A percentile compares a stretch with the other conserved stretches of the same genome.
Conservation (phyloP, 2,113 vertebrate species). For the Siphamia tubifer region DNA sequence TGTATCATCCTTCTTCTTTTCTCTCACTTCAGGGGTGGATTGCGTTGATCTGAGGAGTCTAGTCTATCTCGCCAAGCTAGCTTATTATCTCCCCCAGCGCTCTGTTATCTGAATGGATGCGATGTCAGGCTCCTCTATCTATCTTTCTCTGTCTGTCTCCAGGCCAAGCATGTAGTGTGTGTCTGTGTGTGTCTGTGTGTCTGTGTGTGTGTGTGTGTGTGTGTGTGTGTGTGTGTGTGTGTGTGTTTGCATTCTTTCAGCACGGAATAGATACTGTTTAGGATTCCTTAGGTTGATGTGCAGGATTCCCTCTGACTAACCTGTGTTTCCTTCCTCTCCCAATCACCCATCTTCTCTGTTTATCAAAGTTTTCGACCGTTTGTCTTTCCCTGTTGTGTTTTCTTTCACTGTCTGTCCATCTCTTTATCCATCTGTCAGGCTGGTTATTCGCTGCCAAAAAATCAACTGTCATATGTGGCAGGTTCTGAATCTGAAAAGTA, state of each 20-base stretch:
- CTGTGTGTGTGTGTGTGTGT: not conserved
- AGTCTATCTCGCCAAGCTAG: conserved; percentile 12
- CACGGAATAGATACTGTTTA: not conserved
- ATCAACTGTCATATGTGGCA: conserved; percentile 14
- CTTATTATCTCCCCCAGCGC: conserved; percentile 43
- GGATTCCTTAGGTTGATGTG: not conserved
- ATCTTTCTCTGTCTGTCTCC: conserved; percentile 34
- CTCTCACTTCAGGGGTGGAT: not conserved
- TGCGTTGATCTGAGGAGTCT: conserved; percentile 12
- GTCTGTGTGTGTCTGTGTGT: conserved; percentile 3
- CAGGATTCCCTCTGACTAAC: conserved; percentile 6
- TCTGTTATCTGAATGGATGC: conserved; percentile 46
- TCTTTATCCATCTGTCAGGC: not conserved
- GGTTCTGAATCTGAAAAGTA: conserved; percentile 8
- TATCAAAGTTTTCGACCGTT: not conserved
- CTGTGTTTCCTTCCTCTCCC: too few relatives aligned
- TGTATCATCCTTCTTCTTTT: not conserved
- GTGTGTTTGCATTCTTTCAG: not conserved
- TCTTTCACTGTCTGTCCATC: not conserved
- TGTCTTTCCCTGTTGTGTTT: not conserved
- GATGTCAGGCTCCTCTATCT: conserved; percentile 45
- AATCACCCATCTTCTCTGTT: conserved; percentile 8
- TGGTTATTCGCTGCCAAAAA: not conserved
- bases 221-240: not conserved
- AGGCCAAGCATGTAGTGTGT: not conserved